A percentile compares a stretch with the other conserved stretches of the same genome.
Evolutionary conservation across 2,797 vertebrate species (phyloP).

Genomic region (Potorous gilbertii): DNA sequence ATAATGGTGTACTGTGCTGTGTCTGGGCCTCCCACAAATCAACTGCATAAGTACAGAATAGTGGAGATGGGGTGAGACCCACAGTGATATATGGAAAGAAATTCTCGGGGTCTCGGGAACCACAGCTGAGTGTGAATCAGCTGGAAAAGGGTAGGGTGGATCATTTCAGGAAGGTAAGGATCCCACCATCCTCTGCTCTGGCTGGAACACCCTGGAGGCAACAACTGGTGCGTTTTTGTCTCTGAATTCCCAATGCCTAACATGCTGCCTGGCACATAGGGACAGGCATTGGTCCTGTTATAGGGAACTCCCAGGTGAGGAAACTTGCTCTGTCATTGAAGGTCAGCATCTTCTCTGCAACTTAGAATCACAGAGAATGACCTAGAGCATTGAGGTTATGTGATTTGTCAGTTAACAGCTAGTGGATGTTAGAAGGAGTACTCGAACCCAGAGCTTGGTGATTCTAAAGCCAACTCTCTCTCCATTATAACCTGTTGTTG

Average conservation of each 20-base stretch:
- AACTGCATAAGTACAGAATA: neutral
- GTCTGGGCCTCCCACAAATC: neutral
- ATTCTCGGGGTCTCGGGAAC: neutral
- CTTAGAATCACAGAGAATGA: neutral
- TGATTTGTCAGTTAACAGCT: neutral
- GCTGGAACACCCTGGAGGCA: neutral
- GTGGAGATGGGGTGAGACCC: neutral
- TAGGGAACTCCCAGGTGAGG: neutral
- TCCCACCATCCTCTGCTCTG: neutral
- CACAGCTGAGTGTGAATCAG: neutral
- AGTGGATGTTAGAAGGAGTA: neutral
- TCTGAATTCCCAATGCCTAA: neutral
- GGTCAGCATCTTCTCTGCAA: neutral
- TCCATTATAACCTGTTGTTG: neutral
- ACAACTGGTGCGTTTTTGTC: neutral
- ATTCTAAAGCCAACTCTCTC: neutral
- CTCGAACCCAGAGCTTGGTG: neutral
- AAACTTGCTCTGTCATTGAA: neutral
- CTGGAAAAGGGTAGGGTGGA: neutral
- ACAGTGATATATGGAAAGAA: neutral
- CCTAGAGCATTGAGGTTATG: neutral
- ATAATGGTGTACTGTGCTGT: neutral
- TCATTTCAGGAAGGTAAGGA: neutral
- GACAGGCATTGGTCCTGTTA: neutral
- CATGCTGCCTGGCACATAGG: neutral